phyloP scores from a whole-genome alignment of 2,113 vertebrate genomes.

The Butastur rufipennis region DNA sequence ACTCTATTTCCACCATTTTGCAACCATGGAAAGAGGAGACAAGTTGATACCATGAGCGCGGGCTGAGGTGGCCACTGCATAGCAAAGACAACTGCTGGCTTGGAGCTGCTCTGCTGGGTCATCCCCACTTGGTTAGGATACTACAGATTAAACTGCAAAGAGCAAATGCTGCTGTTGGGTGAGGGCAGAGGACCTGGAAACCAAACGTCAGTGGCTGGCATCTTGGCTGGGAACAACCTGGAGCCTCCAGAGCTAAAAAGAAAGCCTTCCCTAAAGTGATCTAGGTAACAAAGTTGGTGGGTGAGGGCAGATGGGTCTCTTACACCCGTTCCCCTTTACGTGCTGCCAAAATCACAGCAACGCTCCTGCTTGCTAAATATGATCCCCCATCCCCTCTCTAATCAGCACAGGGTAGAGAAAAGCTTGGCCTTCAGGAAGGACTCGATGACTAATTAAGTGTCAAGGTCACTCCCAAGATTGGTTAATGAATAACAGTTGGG shows the following conservation, averaged over 20 bases:
- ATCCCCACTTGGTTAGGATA: background rate
- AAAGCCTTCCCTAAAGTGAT: background rate
- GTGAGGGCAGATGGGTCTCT: background rate
- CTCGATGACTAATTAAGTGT: background rate
- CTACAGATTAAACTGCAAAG: background rate
- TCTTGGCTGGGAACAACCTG: background rate
- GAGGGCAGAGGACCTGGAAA: background rate
- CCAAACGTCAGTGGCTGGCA: fast-evolving
- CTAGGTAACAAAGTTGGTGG: background rate
- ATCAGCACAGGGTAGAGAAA: background rate
- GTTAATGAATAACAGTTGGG: slow-evolving; percentile 13
- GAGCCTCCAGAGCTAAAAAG: background rate
- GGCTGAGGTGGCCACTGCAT: background rate
- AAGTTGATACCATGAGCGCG: fast-evolving
- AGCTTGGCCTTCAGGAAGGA: background rate
- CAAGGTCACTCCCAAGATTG: slow-evolving; percentile 35
- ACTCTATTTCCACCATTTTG: background rate
- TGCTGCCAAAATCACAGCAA: background rate
- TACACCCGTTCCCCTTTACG: fast-evolving
- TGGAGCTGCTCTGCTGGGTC: background rate
- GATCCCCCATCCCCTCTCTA: background rate
- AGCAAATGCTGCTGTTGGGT: background rate
- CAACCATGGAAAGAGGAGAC: background rate
- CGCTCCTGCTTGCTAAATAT: background rate
- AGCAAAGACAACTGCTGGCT: background rate